Evolutionary conservation across 2,113 vertebrate genomes (phyloP).

Genomic region (Pedetes capensis): DNA sequence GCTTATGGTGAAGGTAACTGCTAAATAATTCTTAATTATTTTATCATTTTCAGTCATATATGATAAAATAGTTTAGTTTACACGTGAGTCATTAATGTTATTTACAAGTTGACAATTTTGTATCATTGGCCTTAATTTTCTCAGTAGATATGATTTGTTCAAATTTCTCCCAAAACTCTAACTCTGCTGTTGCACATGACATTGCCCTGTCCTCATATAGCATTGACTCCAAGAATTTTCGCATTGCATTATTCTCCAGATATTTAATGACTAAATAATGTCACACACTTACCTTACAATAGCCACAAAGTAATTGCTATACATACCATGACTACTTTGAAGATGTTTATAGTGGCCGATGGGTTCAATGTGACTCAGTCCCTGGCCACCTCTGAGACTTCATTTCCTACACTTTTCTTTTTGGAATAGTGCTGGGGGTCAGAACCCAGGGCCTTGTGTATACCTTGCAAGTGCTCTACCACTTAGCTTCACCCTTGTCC

Average conservation of each 20-base stretch:
- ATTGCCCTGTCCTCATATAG: neutral
- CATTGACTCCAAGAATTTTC: neutral
- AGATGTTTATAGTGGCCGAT: neutral
- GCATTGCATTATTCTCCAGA: neutral
- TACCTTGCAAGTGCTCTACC: no score
- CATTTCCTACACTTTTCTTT: no score
- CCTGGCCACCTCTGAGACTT: neutral
- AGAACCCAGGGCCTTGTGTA: no score
- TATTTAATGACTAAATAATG: constrained; percentile 4
- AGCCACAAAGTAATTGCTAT: neutral
- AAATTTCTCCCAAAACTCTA: neutral
- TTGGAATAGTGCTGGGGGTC: no score
- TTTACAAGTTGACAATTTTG: neutral
- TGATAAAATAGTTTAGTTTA: constrained; percentile 4
- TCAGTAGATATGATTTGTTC: constrained; percentile 2
- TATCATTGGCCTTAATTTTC: constrained; percentile 11
- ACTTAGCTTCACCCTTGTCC: no score
- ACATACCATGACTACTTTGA: neutral
- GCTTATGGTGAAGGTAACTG: constrained; percentile 14
- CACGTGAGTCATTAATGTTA: neutral
- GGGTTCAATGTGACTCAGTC: neutral
- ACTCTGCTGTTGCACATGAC: neutral
- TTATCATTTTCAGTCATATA: constrained; percentile 18
- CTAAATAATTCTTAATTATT: neutral
- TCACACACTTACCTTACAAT: neutral